Conservation (phyloP, 2,113 vertebrate genomes). For the Scartelaos histophorus region DNA sequence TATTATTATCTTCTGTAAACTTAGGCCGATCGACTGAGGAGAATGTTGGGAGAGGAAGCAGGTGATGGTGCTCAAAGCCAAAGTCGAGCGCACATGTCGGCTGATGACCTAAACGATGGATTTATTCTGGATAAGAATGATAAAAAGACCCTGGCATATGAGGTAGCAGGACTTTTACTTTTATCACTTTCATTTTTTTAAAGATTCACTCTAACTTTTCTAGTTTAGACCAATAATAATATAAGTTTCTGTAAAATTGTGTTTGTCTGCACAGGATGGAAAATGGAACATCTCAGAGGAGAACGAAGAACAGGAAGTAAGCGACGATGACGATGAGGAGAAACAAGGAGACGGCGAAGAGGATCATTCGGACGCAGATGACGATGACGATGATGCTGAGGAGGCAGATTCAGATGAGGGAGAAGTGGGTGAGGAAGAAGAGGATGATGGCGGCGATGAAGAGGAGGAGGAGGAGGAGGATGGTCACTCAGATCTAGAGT, state of each 20-base stretch:
- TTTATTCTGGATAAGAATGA: constrained; percentile 89
- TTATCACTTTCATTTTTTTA: background rate
- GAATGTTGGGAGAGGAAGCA: constrained; percentile 85
- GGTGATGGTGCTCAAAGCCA: constrained; percentile 48
- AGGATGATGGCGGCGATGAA: constrained; percentile 15
- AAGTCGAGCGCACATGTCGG: constrained; percentile 80
- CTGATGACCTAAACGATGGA: constrained; percentile 90
- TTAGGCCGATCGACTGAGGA: constrained; percentile 87
- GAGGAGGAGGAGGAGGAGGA: constrained; percentile 58
- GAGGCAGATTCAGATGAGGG: constrained; percentile 24
- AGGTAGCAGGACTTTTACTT: constrained; percentile 64
- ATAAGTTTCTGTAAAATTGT: background rate
- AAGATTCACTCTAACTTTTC: background rate
- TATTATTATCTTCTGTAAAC: constrained; percentile 8
- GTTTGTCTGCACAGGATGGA: constrained; percentile 77
- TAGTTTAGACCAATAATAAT: background rate
- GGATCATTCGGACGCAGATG: constrained; percentile 23
- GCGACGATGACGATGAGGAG: constrained; percentile 12
- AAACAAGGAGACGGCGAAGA: constrained; percentile 16
- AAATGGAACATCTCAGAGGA: constrained; percentile 73
- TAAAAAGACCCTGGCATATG: constrained; percentile 82
- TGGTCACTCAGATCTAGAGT: constrained; percentile 82
- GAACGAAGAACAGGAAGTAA: constrained; percentile 45
- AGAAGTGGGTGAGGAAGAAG: constrained; percentile 40
- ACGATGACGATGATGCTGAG: constrained; percentile 44